Conservation (phyloP, 92 coral and sea anemone species). For the Zoanthus gigantus region DNA sequence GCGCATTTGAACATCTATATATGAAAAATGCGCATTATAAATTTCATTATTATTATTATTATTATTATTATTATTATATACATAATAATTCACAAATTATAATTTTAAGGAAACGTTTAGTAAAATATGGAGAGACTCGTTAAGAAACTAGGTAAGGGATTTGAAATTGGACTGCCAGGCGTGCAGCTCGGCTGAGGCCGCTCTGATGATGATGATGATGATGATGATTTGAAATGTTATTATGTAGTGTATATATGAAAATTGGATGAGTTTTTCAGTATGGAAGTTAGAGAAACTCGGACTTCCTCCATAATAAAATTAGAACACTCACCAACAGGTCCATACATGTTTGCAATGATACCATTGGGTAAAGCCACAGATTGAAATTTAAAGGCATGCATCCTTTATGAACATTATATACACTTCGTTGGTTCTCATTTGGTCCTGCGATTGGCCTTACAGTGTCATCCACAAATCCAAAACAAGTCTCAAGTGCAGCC, state of each 20-base stretch:
- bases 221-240: not conserved
- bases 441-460: not conserved
- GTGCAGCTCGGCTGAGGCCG: too few relatives aligned
- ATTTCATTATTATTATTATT: too few relatives aligned
- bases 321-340: not conserved
- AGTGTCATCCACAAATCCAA: slow-evolving; percentile 31
- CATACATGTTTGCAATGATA: slow-evolving; percentile 8
- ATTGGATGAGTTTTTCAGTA: too few relatives aligned
- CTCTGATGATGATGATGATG: too few relatives aligned
- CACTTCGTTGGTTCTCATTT: not conserved
- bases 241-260: not conserved
- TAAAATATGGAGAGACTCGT: too few relatives aligned
- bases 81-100: too few relatives aligned
- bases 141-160: not conserved
- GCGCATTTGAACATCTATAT: too few relatives aligned
- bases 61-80: too few relatives aligned
- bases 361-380: not conserved
- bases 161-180: too few relatives aligned
- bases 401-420: not conserved
- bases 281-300: too few relatives aligned
- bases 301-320: not conserved
- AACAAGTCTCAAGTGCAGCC: slow-evolving; percentile 31
- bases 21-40: too few relatives aligned
- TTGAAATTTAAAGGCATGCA: not conserved
- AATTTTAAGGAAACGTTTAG: too few relatives aligned